Base-by-base conservation (phyloP, 2,797 vertebrate species). In the Takifugu rubripes region DNA sequence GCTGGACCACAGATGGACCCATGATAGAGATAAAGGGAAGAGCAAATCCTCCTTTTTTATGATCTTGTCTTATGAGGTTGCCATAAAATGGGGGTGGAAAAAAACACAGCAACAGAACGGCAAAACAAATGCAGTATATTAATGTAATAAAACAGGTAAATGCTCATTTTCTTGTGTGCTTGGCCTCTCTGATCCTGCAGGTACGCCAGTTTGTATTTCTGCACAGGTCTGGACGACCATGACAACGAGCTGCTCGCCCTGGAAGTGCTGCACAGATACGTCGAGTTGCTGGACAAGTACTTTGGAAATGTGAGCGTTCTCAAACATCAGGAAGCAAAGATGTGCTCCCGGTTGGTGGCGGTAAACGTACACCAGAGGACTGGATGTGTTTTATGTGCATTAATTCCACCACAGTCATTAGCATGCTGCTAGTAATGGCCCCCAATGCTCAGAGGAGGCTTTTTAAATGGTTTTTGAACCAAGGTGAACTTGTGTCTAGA, bases 161-260 rank as follows among this genome's bases (percentile, higher is more conserved):
- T 46, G 16, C 5, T 46, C 44, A 1, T 21, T 24, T 2, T 2
- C 21, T 40, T 15, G 3, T 54, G 29, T 52, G 26, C 45, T 55
- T 52, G 1, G 47, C 31, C 3, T 71, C 6, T 57, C 25, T 6
- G 1, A 3, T 24, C 21, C 57, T 71, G 31, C 80, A 98, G 96
- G 84, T 98, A 97, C 47, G 96, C 96, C 71, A 98, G 96, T 75
- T 86, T 98, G 74, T 98, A 95, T 81, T 97, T 98, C 90, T 98
- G 96, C 61, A 86, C 90, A 72, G 94, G 94, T 64, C 75, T 95
- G 84, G 95, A 97, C 51, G 84, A 90, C 29, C 88, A 91, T 51
- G 96, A 98, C 64, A 98, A 98, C 14, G 96, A 98, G 81, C 93
- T 98, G 57, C 87, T 98, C 84, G 90, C 90, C 0, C 91, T 98